Conservation (phyloP, 2,888 invertebrate species). For the Poecilus cupreus region DNA sequence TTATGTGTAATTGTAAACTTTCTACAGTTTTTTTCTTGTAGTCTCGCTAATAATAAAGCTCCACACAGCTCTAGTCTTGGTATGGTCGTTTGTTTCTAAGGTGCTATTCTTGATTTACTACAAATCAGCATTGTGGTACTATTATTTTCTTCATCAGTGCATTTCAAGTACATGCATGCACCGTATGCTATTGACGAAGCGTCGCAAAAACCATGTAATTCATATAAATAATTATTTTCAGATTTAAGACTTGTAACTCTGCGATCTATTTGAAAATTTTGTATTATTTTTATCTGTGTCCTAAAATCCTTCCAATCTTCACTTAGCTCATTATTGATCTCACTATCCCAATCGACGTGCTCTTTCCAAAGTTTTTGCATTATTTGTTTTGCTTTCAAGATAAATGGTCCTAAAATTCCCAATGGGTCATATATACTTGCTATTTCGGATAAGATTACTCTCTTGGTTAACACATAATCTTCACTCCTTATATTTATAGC, state of each 20-base stretch:
- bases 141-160: not conserved
- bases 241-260: not conserved
- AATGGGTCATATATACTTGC: constrained; percentile 55
- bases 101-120: constrained; percentile 10
- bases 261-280: not conserved
- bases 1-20: constrained; percentile 43
- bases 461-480: constrained; percentile 3
- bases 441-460: constrained; percentile 34
- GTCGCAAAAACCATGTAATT: constrained; percentile 18
- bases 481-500: not conserved
- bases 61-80: not conserved
- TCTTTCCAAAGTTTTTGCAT: constrained; percentile 52
- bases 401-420: constrained; percentile 45
- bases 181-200: not conserved
- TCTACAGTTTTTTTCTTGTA: constrained; percentile 49
- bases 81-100: not conserved
- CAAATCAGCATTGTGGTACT: not conserved
- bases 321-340: not conserved
- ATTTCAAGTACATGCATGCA: constrained; percentile 4
- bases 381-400: constrained; percentile 40
- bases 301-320: not conserved
- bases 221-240: not conserved
- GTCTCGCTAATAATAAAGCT: not conserved
- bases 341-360: constrained; percentile 48
- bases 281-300: not conserved